Percentiles rank a stretch among this genome's conserved stretches.
phyloP scores from a whole-genome alignment of 2,888 invertebrate species.

The Glaucopsyche alexis region DNA sequence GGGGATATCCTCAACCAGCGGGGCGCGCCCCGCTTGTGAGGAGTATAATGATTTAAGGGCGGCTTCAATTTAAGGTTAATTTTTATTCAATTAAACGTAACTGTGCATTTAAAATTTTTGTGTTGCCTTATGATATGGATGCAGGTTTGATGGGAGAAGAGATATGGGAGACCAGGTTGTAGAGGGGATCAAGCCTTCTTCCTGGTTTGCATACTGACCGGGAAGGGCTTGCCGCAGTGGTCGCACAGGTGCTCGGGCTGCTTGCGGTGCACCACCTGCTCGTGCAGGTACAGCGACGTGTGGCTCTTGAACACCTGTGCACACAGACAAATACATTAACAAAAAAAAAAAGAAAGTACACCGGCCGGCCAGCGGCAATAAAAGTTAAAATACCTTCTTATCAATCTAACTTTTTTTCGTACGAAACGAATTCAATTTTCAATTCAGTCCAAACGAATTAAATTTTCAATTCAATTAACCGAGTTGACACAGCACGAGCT shows the following conservation, averaged over 20 bases:
- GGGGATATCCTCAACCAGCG: no score
- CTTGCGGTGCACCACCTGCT: conserved; percentile 60
- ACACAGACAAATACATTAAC: conserved; percentile 26
- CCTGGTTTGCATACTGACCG: conserved; percentile 46
- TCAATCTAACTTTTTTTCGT: no score
- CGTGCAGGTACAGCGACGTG: conserved; percentile 63
- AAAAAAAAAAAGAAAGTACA: neutral
- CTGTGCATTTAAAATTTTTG: no score
- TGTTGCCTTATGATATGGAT: no score
- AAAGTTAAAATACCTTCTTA: neutral
- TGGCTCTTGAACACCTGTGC: conserved; percentile 65
- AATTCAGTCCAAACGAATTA: neutral
- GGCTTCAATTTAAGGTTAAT: no score
- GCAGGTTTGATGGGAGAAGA: no score
- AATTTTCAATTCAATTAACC: no score
- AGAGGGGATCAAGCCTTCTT: no score
- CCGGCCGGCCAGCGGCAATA: neutral
- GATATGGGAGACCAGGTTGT: no score
- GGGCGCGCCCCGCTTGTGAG: no score
- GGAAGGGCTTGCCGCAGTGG: conserved; percentile 65
- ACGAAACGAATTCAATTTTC: neutral
- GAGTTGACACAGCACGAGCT: neutral
- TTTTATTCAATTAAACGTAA: no score
- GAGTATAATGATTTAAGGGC: no score
- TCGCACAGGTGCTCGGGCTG: conserved; percentile 58